phyloP scores from a whole-genome alignment of 2,888 invertebrate species.

The Heteropelma amictum region DNA sequence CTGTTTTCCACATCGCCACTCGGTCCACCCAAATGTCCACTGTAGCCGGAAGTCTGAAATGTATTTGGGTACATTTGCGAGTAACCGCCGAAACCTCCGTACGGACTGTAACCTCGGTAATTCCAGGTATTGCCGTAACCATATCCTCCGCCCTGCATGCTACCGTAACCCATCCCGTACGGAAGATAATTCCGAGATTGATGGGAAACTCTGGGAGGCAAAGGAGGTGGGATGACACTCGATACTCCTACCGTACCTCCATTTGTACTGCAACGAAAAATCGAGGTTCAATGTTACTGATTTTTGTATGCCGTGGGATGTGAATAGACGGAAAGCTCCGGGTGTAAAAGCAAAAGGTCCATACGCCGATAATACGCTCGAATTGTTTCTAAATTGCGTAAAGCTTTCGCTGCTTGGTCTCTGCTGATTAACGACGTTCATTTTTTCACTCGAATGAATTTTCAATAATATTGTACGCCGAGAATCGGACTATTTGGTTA shows the following conservation, averaged over 20 bases:
- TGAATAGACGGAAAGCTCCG: background rate
- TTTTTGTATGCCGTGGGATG: background rate
- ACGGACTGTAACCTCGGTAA: slow-evolving; percentile 64
- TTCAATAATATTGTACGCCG: background rate
- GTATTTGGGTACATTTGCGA: slow-evolving; percentile 77
- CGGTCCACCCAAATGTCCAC: slow-evolving; percentile 61
- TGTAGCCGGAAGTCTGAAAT: slow-evolving; percentile 63
- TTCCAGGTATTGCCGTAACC: slow-evolving; percentile 62
- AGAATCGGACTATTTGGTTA: too few relatives aligned
- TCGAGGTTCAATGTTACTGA: background rate
- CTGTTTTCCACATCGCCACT: slow-evolving; percentile 83
- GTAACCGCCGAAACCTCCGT: slow-evolving; percentile 74
- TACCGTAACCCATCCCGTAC: slow-evolving; percentile 59
- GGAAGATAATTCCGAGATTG: slow-evolving; percentile 60
- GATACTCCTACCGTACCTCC: slow-evolving; percentile 14
- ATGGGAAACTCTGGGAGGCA: slow-evolving; percentile 68
- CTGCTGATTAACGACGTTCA: slow-evolving; percentile 56
- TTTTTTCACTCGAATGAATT: background rate
- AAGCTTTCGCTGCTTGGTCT: slow-evolving; percentile 59
- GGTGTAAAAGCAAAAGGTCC: background rate
- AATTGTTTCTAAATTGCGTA: slow-evolving; percentile 66
- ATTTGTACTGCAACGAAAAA: background rate
- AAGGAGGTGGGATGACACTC: slow-evolving; percentile 65
- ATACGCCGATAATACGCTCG: slow-evolving; percentile 42
- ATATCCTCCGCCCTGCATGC: slow-evolving; percentile 34